Evolutionary conservation across 2,888 invertebrate genomes (phyloP).

Genomic region (Diarsia dahlii): DNA sequence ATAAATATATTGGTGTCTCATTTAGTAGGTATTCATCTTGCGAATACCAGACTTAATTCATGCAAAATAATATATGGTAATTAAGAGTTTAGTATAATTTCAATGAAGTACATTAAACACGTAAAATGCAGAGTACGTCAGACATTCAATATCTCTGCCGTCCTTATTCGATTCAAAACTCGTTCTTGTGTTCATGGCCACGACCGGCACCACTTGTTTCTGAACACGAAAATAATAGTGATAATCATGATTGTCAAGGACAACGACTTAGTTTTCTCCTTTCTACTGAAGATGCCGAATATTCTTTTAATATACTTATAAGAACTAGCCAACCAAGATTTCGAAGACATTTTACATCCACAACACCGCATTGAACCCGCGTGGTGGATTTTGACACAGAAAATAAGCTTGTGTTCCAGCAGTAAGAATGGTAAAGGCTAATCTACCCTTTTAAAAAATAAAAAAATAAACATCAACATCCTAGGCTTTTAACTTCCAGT

Average conservation of each 20-base stretch:
- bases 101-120: neutral
- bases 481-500: too few relatives aligned
- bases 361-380: neutral
- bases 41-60: neutral
- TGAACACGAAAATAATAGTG: neutral
- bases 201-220: neutral
- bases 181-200: neutral
- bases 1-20: neutral
- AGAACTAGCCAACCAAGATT: neutral
- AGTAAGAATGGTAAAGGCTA: too few relatives aligned
- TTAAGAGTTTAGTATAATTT: neutral
- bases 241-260: neutral
- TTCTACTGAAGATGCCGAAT: neutral
- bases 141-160: neutral
- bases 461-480: too few relatives aligned
- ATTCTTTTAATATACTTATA: neutral
- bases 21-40: neutral
- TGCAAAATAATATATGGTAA: neutral
- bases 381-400: neutral
- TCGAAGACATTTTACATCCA: neutral
- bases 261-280: neutral
- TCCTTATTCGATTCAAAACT: neutral
- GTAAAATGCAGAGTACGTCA: neutral
- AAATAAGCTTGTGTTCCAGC: too few relatives aligned
- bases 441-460: too few relatives aligned